Evolutionary conservation across 1,140 invertebrate species (phyloP), one percentile per base, ranked within the genome.

Genomic region (Frieseomelitta varia): DNA sequence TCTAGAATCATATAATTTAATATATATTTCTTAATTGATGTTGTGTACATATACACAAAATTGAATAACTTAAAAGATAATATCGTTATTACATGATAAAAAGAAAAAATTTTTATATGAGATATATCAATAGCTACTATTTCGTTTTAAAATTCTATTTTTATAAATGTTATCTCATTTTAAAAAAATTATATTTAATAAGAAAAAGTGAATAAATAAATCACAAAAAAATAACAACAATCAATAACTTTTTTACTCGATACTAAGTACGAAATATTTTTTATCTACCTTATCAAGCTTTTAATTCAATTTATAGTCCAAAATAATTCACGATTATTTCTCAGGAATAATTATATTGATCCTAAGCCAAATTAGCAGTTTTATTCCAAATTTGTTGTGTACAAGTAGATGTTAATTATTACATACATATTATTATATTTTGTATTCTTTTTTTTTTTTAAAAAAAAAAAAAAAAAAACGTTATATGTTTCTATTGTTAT

Each of bases 81-180:
- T 65, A 65, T 65, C 1, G n/a, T 65, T 30, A 53, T 58, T 58
- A 24, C 79, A 21, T 47, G 71, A 63, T 30, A 39, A 27, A 63
- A 53, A 67, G 3, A 3, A 27, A 21, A 63, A 63, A 24, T 12
- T n/a, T 79, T 65, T 79, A 80, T 75, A 56, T 56, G 19, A 21
- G 17, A 53, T 79, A 76, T 86, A 68, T 68, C 53, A 10, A 53
- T 67, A 51, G 56, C 67, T 84, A 53, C 65, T 80, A 47, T 80
- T 73, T 73, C 1, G 17, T 65, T 17, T 56, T 24, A 4, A 30
- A 73, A 80, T 84, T 75, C n/a, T 39, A n/a, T 78, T 56, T 85
- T 72, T 85, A 84, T 78, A 55, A 87, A 58, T 15, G 34, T 63
- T 76, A 47, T 39, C 24, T 17, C 55, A 12, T 19, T 47, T 27